phyloP scores from a whole-genome alignment of 2,113 vertebrate species.

The Neolamprologus devosi region DNA sequence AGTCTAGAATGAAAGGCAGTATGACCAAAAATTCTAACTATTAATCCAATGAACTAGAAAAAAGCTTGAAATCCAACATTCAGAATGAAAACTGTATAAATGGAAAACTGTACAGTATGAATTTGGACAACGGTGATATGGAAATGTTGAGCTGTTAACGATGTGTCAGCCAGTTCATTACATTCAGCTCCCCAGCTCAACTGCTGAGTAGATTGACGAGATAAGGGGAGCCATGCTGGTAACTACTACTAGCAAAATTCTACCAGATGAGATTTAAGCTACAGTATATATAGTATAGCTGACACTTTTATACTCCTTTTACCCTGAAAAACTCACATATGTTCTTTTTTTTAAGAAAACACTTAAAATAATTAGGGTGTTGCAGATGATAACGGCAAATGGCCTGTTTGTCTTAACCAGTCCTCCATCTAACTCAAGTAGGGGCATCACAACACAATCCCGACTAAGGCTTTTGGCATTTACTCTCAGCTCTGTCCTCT shows the following conservation, averaged over 20 bases:
- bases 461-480: background rate
- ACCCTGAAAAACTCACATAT: background rate
- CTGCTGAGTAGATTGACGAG: background rate
- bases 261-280: background rate
- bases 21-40: background rate
- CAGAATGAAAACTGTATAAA: background rate
- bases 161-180: background rate
- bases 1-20: background rate
- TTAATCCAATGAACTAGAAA: background rate
- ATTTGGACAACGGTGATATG: background rate
- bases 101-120: background rate
- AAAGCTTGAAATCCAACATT: background rate
- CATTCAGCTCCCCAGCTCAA: background rate
- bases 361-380: background rate
- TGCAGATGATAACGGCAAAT: background rate
- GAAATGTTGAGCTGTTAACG: background rate
- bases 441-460: background rate
- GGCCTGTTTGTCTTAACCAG: background rate
- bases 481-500: slow-evolving; percentile 5
- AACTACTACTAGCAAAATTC: background rate
- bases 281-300: background rate
- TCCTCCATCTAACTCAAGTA: background rate
- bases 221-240: background rate
- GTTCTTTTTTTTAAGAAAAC: background rate
- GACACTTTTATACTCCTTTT: background rate